Evolutionary conservation across 2,888 invertebrate species (phyloP).

Genomic region (Caenorhabditis drosophilae): DNA sequence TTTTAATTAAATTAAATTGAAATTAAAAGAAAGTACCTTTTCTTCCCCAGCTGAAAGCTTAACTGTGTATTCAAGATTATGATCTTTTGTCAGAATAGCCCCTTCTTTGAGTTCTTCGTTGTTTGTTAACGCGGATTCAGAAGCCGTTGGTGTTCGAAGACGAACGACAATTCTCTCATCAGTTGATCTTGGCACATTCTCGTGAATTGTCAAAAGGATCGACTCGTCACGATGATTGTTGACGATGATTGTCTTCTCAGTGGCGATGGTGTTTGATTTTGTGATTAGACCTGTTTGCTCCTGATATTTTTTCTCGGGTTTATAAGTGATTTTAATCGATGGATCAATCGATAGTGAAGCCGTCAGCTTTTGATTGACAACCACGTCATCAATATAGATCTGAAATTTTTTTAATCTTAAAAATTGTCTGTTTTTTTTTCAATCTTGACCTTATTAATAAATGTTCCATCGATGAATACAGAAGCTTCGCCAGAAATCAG

Average conservation of each 20-base stretch:
- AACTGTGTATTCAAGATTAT: constrained; percentile 34
- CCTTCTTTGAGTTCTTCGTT: constrained; percentile 22
- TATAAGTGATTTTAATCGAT: constrained; percentile 68
- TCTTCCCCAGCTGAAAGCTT: constrained; percentile 15
- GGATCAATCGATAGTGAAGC: constrained; percentile 70
- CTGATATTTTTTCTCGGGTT: constrained; percentile 68
- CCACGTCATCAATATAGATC: constrained; percentile 26
- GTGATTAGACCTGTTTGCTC: constrained; percentile 50
- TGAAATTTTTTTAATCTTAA: too few species aligned
- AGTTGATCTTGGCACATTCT: constrained; percentile 53
- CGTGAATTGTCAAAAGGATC: constrained; percentile 45
- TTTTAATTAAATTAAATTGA: background rate
- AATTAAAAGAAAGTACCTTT: background rate
- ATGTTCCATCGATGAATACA: constrained; percentile 54
- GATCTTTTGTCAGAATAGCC: constrained; percentile 22
- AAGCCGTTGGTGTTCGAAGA: constrained; percentile 19
- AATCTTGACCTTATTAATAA: constrained; percentile 53
- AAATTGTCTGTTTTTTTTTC: too few species aligned
- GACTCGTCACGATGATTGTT: constrained; percentile 44
- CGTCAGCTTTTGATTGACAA: constrained; percentile 33
- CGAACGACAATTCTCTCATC: constrained; percentile 53
- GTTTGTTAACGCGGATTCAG: constrained; percentile 11
- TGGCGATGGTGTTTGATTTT: constrained; percentile 29
- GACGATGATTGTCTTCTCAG: constrained; percentile 49
- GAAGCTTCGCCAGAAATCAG: constrained; percentile 52